Percentiles rank a stretch among this genome's conserved stretches.
Evolutionary conservation across 2,888 invertebrate species (phyloP).

Genomic region (Carpatolechia fugitivella): DNA sequence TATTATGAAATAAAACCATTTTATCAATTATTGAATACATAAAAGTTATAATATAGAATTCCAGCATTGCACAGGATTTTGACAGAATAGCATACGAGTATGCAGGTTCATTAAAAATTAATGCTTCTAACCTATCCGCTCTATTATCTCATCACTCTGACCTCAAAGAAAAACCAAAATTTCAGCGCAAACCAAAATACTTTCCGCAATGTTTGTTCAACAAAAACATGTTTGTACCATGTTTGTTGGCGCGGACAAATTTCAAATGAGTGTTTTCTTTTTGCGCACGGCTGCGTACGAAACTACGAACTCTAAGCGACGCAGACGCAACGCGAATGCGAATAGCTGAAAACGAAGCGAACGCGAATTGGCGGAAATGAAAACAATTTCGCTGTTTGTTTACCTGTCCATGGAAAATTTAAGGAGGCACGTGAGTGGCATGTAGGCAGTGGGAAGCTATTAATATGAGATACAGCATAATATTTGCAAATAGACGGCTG

Average conservation of each 20-base stretch:
- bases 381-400: constrained; percentile 20
- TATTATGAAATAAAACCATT: too few species aligned
- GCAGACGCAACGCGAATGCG: not conserved
- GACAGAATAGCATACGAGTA: too few species aligned
- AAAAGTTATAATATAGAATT: too few species aligned
- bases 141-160: not conserved
- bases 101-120: too few species aligned
- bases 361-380: constrained; percentile 5
- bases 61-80: too few species aligned
- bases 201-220: constrained; percentile 2
- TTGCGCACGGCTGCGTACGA: not conserved
- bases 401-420: constrained; percentile 18
- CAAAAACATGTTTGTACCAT: constrained; percentile 7
- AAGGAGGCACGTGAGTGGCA: constrained; percentile 11
- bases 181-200: not conserved
- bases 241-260: not conserved
- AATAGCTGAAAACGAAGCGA: not conserved
- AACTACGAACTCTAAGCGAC: not conserved
- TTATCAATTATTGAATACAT: too few species aligned
- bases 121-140: not conserved
- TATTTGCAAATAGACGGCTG: too few species aligned
- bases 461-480: too few species aligned
- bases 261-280: not conserved
- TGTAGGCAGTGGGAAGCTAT: too few species aligned
- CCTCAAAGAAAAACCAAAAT: not conserved